A percentile compares a stretch with the other conserved stretches of the same genome.
Evolutionary conservation across 1,140 invertebrate genomes (phyloP).

Genomic region (Drosophila santomea): DNA sequence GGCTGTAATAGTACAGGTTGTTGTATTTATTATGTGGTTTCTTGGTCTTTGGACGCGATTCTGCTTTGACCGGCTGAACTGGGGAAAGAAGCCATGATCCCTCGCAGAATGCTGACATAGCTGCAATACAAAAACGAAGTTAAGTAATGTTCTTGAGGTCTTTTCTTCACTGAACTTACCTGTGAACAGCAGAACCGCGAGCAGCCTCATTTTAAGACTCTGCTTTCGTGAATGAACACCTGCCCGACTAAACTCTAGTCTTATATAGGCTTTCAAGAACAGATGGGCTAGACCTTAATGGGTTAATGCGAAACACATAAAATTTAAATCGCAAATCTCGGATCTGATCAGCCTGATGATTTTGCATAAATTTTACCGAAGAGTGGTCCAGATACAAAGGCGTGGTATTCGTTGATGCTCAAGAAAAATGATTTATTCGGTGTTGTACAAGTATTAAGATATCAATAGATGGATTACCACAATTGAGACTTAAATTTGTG

Average conservation of each 20-base stretch:
- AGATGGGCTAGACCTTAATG: constrained; percentile 28
- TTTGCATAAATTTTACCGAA: constrained; percentile 15
- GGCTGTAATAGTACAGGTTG: constrained; percentile 28
- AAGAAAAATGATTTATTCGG: not conserved
- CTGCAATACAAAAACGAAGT: constrained; percentile 15
- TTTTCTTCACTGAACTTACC: constrained; percentile 19
- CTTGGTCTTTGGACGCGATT: constrained; percentile 5
- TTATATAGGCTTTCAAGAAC: constrained; percentile 40
- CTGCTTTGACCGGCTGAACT: not conserved
- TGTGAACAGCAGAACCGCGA: constrained; percentile 35
- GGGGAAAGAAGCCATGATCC: constrained; percentile 19
- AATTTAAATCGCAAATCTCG: constrained; percentile 30
- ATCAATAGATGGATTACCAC: not conserved
- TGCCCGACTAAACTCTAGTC: constrained; percentile 1
- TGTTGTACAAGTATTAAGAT: not conserved
- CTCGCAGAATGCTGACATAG: constrained; percentile 12
- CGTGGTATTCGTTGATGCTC: not conserved
- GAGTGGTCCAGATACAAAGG: not conserved
- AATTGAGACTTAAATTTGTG: not conserved
- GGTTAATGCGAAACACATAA: constrained; percentile 53
- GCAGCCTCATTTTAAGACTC: constrained; percentile 38
- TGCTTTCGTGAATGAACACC: constrained; percentile 32
- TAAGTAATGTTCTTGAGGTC: not conserved
- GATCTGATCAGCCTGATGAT: constrained; percentile 10
- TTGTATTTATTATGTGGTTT: not conserved